A percentile compares a stretch with the other conserved stretches of the same genome.
Evolutionary conservation across 2,113 vertebrate genomes (phyloP).

Genomic region (Ochotona curzoniae): DNA sequence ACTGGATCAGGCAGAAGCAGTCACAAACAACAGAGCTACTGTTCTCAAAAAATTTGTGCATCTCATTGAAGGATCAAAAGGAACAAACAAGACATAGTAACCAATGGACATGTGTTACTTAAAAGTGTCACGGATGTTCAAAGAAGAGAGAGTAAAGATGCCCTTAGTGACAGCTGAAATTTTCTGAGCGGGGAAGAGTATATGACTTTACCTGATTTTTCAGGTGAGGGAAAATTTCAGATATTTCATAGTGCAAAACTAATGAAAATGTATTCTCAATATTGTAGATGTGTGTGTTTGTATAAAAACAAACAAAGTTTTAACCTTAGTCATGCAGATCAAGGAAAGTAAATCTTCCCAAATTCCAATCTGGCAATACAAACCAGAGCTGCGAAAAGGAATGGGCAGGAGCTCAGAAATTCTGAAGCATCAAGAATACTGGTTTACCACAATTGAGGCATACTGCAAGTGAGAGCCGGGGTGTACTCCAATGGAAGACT

Average conservation of each 20-base stretch:
- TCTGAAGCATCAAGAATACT: not conserved
- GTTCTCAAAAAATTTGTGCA: not conserved
- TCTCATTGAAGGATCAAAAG: slow-evolving; percentile 3
- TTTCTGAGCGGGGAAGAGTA: not conserved
- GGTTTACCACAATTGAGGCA: not conserved
- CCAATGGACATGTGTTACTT: not conserved
- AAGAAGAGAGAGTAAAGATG: not conserved
- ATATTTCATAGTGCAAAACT: not conserved
- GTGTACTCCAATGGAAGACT: too few relatives aligned
- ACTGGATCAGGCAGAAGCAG: not conserved
- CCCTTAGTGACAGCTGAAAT: not conserved
- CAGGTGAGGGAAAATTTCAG: not conserved
- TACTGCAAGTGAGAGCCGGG: not conserved
- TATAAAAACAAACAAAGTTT: not conserved
- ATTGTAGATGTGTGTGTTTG: not conserved
- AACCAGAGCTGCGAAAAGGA: not conserved
- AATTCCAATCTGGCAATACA: not conserved
- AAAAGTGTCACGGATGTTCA: not conserved
- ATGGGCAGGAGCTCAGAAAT: not conserved
- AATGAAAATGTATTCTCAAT: not conserved
- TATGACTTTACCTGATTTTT: not conserved
- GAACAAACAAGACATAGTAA: not conserved
- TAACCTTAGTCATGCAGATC: not conserved
- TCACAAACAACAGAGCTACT: not conserved
- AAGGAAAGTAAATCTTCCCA: not conserved